Percentiles rank a stretch among this genome's conserved stretches.
Conservation (phyloP, 2,113 vertebrate genomes). For the Myotis brandtii region DNA sequence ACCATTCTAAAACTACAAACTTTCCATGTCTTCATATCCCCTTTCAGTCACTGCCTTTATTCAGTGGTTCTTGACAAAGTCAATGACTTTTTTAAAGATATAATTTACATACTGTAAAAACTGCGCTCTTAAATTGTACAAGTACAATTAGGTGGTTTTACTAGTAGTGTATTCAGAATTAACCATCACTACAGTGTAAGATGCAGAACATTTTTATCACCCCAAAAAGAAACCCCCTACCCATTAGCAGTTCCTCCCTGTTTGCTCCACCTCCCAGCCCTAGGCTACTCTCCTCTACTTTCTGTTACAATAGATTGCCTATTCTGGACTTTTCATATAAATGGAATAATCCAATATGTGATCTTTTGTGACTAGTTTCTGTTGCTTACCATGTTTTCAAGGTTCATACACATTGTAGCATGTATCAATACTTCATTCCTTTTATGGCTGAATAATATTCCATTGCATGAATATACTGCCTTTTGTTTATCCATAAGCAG, state of each 20-base stretch:
- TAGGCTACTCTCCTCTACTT: background rate
- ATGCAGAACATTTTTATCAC: constrained; percentile 14
- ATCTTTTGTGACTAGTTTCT: constrained; percentile 22
- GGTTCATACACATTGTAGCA: background rate
- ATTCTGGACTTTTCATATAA: background rate
- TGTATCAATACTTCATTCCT: background rate
- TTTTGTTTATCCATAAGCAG: background rate
- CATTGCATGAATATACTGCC: background rate
- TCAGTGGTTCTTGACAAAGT: constrained; percentile 24
- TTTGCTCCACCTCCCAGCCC: background rate
- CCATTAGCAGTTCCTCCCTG: background rate
- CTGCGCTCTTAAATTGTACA: background rate
- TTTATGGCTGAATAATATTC: constrained; percentile 21
- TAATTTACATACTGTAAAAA: background rate
- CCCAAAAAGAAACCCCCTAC: background rate
- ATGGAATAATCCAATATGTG: background rate
- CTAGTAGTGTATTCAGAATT: background rate
- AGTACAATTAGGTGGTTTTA: background rate
- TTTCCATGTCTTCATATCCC: background rate
- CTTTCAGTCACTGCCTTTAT: background rate
- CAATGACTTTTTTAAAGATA: background rate
- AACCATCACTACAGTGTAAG: background rate
- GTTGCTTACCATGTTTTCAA: background rate
- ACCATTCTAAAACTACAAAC: background rate
- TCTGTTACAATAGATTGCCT: background rate